phyloP scores from a whole-genome alignment of 1,140 invertebrate species.

The Lordiphosa collinella region DNA sequence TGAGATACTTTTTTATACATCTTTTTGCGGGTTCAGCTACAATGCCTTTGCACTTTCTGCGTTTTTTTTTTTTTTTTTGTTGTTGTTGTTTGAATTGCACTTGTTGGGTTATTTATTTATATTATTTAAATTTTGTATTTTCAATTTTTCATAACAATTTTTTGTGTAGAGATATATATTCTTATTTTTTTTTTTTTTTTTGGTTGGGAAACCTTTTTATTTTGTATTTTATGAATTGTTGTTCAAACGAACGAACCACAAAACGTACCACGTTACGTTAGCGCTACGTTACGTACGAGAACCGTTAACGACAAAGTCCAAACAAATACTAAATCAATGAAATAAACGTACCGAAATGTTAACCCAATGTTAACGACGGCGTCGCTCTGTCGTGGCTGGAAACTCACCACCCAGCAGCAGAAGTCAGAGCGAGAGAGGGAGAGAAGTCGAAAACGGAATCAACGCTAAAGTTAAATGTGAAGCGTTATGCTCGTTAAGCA shows the following conservation, averaged over 20 bases:
- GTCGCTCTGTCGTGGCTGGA: slow-evolving; percentile 25
- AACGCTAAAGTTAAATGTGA: slow-evolving; percentile 65
- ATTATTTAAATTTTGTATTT: slow-evolving; percentile 7
- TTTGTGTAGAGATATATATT: slow-evolving; percentile 13
- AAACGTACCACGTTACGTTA: slow-evolving; percentile 5
- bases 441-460: slow-evolving; percentile 55
- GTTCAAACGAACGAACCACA: slow-evolving; percentile 50
- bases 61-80: slow-evolving; percentile 5
- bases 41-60: slow-evolving; percentile 69
- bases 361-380: slow-evolving; percentile 19
- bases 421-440: slow-evolving; percentile 2
- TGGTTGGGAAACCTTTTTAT: slow-evolving; percentile 4
- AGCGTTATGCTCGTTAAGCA: slow-evolving; percentile 14
- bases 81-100: slow-evolving; percentile 55
- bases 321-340: slow-evolving; percentile 70
- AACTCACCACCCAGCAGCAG: slow-evolving; percentile 52
- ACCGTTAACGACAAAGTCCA: slow-evolving; percentile 74
- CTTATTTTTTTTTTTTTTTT: slow-evolving; percentile 26
- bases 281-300: slow-evolving; percentile 36
- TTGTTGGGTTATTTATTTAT: slow-evolving; percentile 34
- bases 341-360: slow-evolving; percentile 31
- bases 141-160: slow-evolving; percentile 43
- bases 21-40: slow-evolving; percentile 52
- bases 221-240: slow-evolving; percentile 31
- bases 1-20: slow-evolving; percentile 21